A percentile compares a stretch with the other conserved stretches of the same genome.
Conservation (phyloP, 2,113 vertebrate species). For the Leiothrix lutea region DNA sequence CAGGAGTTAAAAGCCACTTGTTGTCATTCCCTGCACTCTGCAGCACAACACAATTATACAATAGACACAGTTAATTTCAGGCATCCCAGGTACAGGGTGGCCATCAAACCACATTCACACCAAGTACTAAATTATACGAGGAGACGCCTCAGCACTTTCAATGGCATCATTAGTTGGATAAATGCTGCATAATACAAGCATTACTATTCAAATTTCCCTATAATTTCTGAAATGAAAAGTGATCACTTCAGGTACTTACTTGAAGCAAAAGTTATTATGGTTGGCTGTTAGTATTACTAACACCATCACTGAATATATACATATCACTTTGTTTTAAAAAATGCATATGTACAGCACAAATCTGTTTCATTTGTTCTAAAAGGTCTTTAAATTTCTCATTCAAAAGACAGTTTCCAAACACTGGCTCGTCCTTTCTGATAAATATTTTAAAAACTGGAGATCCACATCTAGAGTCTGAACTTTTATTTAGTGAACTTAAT, state of each 20-base stretch:
- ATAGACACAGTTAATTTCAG: background rate
- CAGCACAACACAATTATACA: background rate
- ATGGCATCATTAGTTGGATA: constrained; percentile 17
- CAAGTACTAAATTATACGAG: constrained; percentile 6
- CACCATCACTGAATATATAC: background rate
- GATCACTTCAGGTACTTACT: background rate
- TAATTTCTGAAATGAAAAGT: constrained; percentile 1
- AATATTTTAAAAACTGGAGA: background rate
- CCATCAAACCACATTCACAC: background rate
- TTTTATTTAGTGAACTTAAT: background rate
- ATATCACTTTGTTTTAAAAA: background rate
- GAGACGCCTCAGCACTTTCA: background rate
- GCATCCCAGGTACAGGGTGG: background rate
- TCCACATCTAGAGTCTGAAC: background rate
- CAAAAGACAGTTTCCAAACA: background rate
- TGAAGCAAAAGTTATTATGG: background rate
- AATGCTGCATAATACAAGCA: constrained; percentile 16
- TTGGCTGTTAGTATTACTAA: background rate
- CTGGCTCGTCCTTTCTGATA: background rate
- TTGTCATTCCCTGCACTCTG: background rate
- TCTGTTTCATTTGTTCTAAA: background rate
- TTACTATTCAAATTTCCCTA: constrained; percentile 13
- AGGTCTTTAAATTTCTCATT: background rate
- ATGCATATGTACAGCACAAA: fast-evolving
- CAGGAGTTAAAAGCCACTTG: background rate